phyloP scores from a whole-genome alignment of 2,888 invertebrate genomes.

The Isotomurus palustris region DNA sequence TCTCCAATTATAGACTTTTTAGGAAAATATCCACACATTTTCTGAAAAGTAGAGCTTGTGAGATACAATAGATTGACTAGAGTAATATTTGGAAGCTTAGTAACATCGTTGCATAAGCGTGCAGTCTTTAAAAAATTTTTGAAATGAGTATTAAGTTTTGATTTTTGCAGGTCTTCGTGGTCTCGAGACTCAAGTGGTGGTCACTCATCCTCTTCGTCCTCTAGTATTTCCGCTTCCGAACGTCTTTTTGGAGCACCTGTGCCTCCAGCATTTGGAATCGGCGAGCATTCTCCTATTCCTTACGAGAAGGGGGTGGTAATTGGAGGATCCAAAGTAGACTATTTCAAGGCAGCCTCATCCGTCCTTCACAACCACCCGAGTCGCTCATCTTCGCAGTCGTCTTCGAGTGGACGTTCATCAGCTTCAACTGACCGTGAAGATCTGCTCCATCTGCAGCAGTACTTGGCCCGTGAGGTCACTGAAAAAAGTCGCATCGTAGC shows the following conservation, averaged over 20 bases:
- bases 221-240: slow-evolving; percentile 19
- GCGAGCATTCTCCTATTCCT: slow-evolving; percentile 11
- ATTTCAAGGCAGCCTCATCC: slow-evolving; percentile 6
- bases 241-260: slow-evolving; percentile 25
- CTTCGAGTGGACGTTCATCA: slow-evolving; percentile 37
- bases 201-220: background rate
- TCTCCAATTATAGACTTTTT: background rate
- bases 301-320: slow-evolving; percentile 13
- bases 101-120: background rate
- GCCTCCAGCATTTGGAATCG: slow-evolving; percentile 17
- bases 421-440: slow-evolving; percentile 43
- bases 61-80: no score
- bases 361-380: slow-evolving; percentile 9
- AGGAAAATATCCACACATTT: background rate
- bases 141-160: no score
- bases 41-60: no score
- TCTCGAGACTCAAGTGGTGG: slow-evolving; percentile 2
- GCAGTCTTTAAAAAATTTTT: background rate
- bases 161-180: background rate
- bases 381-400: slow-evolving; percentile 39
- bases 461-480: slow-evolving; percentile 43
- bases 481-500: slow-evolving; percentile 44
- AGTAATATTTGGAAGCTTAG: background rate
- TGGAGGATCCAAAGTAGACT: slow-evolving; percentile 13
- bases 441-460: slow-evolving; percentile 43